Percentiles rank a stretch among this genome's conserved stretches.
phyloP scores from a whole-genome alignment of 2,888 invertebrate genomes.

The Patella caerulea region DNA sequence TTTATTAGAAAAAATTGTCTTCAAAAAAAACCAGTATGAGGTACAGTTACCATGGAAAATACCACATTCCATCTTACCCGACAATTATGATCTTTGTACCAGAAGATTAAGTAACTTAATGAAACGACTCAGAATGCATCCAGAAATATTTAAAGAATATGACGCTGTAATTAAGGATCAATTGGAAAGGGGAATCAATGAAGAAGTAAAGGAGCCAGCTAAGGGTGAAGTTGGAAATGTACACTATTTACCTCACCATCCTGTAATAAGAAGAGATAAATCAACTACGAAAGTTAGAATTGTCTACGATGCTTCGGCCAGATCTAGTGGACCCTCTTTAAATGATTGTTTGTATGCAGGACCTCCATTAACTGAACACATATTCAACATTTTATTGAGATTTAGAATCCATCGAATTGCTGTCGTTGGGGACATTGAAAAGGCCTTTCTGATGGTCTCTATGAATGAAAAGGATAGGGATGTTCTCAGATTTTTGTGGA shows the following conservation, averaged over 20 bases:
- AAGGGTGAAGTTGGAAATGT: neutral
- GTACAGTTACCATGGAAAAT: constrained; percentile 1
- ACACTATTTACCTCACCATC: constrained; percentile 7
- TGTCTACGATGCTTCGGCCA: neutral
- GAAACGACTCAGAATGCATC: neutral
- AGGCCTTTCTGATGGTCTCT: neutral
- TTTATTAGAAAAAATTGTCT: neutral
- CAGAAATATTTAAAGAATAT: constrained; percentile 9
- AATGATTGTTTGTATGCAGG: constrained; percentile 1
- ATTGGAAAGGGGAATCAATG: neutral
- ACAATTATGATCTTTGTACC: neutral
- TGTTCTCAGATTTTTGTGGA: constrained; percentile 2
- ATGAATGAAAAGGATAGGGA: constrained; percentile 1
- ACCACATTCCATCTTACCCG: neutral
- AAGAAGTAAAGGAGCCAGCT: neutral
- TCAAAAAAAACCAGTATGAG: neutral
- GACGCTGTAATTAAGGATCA: neutral
- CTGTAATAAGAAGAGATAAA: constrained; percentile 7
- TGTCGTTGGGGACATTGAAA: neutral
- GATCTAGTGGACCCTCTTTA: neutral
- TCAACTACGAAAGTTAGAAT: constrained; percentile 5
- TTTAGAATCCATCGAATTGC: constrained; percentile 1
- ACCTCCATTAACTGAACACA: neutral
- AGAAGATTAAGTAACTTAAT: neutral
- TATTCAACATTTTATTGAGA: constrained; percentile 7